phyloP scores from a whole-genome alignment of 2,797 vertebrate species.

The Macrochelys suwanniensis region DNA sequence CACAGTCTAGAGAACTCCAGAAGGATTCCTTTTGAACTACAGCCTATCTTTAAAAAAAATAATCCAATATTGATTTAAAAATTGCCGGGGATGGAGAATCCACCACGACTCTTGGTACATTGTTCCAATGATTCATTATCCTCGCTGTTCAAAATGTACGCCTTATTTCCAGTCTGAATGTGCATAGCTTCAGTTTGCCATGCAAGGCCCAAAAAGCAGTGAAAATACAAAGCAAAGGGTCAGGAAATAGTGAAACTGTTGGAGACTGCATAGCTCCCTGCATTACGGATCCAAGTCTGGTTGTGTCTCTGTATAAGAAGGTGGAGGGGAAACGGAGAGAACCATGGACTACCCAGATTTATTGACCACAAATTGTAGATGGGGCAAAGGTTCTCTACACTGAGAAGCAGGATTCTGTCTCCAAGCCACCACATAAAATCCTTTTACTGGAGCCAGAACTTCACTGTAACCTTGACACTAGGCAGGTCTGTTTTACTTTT shows the following conservation, averaged over 20 bases:
- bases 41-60: no score
- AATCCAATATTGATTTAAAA: no score
- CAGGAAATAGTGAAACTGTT: neutral
- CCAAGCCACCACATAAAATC: neutral
- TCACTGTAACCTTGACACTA: neutral
- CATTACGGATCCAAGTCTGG: neutral
- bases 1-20: no score
- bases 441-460: neutral
- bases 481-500: neutral
- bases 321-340: no score
- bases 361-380: neutral
- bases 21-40: no score
- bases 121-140: no score
- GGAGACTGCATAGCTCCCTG: neutral
- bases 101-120: no score
- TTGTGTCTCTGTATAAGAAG: no score
- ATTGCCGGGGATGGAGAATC: no score
- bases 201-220: neutral
- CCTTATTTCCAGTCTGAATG: no score
- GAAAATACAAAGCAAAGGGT: neutral
- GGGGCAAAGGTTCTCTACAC: neutral
- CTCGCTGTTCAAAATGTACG: no score
- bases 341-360: neutral
- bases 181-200: no score
- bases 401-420: neutral